Conservation (phyloP, 2,113 vertebrate genomes). For the Cathartes aura region DNA sequence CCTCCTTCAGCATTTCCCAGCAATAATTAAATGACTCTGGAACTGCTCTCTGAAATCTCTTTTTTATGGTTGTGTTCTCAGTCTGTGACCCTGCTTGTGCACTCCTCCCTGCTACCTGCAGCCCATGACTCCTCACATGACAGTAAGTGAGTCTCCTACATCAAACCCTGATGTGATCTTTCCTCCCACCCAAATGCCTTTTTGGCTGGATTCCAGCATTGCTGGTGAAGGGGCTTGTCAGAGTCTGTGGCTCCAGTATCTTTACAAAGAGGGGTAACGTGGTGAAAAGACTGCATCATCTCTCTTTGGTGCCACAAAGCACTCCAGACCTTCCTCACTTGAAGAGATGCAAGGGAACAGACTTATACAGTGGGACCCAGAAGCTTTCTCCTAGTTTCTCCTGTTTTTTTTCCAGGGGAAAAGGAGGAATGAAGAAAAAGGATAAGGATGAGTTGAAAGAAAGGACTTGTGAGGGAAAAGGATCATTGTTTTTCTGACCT, state of each 20-base stretch:
- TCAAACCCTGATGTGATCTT: not conserved
- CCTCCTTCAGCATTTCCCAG: not conserved
- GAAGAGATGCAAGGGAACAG: not conserved
- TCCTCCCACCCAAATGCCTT: not conserved
- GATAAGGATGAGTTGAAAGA: not conserved
- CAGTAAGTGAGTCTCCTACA: not conserved
- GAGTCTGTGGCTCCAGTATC: not conserved
- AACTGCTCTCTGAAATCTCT: not conserved
- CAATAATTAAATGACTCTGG: not conserved
- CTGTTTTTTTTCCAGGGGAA: accelerated
- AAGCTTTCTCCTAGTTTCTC: not conserved
- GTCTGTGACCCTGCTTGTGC: not conserved
- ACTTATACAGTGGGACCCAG: not conserved
- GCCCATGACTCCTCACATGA: not conserved
- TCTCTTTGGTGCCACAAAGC: not conserved
- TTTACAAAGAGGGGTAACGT: not conserved
- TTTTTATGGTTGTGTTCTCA: not conserved
- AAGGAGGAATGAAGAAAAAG: not conserved
- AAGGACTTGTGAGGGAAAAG: not conserved
- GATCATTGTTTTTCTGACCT: not conserved
- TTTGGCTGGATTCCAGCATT: not conserved
- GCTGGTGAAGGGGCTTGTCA: not conserved
- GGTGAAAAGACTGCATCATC: not conserved
- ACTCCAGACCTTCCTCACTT: not conserved
- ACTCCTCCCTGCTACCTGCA: not conserved